Percentiles rank a stretch among this genome's conserved stretches.
Conservation (phyloP, 2,797 vertebrate genomes). For the Smutsia gigantea region DNA sequence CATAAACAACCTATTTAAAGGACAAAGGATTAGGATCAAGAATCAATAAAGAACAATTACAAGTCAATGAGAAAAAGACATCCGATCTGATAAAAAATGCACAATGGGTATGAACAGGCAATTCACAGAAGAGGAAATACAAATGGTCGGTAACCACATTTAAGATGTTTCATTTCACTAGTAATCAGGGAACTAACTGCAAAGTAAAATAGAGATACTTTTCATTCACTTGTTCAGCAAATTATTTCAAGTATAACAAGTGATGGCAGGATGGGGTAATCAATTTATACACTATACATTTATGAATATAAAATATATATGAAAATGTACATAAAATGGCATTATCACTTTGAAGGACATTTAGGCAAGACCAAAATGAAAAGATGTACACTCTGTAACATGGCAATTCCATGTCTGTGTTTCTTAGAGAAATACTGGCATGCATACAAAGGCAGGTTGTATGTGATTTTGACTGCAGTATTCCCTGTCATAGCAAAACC, state of each 20-base stretch:
- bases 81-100: not conserved
- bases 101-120: not conserved
- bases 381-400: not conserved
- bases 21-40: not conserved
- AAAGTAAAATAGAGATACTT: constrained; percentile 27
- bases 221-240: not conserved
- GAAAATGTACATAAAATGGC: not conserved
- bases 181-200: not conserved
- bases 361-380: not conserved
- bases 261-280: not conserved
- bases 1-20: not conserved
- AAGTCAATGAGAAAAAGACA: not conserved
- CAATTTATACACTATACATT: no score
- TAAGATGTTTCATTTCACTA: not conserved
- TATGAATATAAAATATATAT: not conserved
- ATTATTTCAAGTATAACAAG: not conserved
- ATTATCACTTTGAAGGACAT: not conserved
- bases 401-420: not conserved
- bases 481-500: not conserved
- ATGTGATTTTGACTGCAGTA: not conserved
- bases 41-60: not conserved
- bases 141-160: not conserved
- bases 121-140: not conserved
- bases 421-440: not conserved
- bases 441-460: not conserved